Base-by-base conservation (phyloP, 2,888 invertebrate species). In the Thymelicus acteon region DNA sequence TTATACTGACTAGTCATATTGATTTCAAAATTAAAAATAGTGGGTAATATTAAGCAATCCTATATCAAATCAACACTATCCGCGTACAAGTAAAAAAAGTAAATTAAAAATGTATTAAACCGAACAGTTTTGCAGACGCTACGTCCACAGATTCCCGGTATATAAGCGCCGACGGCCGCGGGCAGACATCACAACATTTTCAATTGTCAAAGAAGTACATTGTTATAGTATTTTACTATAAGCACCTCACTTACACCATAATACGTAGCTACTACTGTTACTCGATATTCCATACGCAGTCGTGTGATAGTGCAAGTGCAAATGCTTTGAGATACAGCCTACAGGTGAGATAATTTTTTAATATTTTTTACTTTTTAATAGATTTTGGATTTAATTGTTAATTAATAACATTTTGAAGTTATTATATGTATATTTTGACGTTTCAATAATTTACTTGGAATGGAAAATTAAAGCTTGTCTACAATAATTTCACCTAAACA, bases 101-200 rank as follows among this genome's bases (percentile, higher is more conserved):
- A 63, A 67, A 61, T 49, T 37, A 52, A 40, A 48, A 65, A 62
- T 49, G 10, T 57, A 60, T 19, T 39, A 61, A 31, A 31, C 8
- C 15, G 39, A 7, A 19, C 47, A 75, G 64, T 78, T 81, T 47
- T 84, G 85, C 84, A 68, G 76, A 78, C 88, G 78, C 75, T 90
- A 82, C 68, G 19, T 47, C 81, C 67, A 10, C 60, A 47, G 37
- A 67, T 47, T 60, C 64, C 60, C 66, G 69, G 78, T 86, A 89
- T 90, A 90, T 80, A 90, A 84, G 77, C 74, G 74, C 60, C 67
- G 72, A 73, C 62, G 52, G 63, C 67, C 39, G 13, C 54, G 62
- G 61, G 37, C 61, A 72, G 62, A 70, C 78, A 79, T 77, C 88
- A 89, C 73, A 85, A 78, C 82, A 82, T 79, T 79, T 79, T 77